Evolutionary conservation across 64 coral and sea anemone species (phyloP).

Genomic region (Montipora capricornis): DNA sequence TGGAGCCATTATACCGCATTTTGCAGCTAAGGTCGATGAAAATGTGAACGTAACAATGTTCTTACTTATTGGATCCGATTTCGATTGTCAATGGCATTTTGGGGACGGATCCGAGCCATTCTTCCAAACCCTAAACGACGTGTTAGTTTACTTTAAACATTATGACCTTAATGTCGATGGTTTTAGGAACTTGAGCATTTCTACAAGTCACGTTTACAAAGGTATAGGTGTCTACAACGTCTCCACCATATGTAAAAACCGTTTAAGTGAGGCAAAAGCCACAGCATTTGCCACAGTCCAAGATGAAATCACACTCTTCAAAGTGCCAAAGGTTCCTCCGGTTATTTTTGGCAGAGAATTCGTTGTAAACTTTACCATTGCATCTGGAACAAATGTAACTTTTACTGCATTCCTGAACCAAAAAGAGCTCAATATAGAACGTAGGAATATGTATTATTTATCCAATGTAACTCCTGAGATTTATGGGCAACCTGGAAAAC

Average conservation of each 20-base stretch:
- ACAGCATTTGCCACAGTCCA: slow-evolving; percentile 23
- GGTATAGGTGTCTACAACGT: slow-evolving; percentile 35
- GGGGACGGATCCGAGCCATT: background rate
- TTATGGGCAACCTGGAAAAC: slow-evolving; percentile 31
- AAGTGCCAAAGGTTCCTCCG: slow-evolving; percentile 19
- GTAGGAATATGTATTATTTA: background rate
- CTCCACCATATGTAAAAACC: slow-evolving; percentile 49
- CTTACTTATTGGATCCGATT: slow-evolving; percentile 58
- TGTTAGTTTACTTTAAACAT: slow-evolving; percentile 33
- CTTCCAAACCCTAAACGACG: background rate
- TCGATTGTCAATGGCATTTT: slow-evolving; percentile 47
- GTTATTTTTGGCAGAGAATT: slow-evolving; percentile 55
- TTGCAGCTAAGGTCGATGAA: slow-evolving; percentile 35
- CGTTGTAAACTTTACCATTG: slow-evolving; percentile 23
- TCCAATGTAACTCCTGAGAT: slow-evolving; percentile 18
- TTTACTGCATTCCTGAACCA: slow-evolving; percentile 19
- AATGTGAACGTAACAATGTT: slow-evolving; percentile 36
- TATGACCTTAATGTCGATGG: background rate
- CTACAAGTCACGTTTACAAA: slow-evolving; percentile 24
- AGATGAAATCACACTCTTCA: slow-evolving; percentile 59
- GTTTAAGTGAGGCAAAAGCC: slow-evolving; percentile 26
- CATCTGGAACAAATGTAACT: slow-evolving; percentile 62
- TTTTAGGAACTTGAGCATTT: slow-evolving; percentile 32
- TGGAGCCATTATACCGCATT: slow-evolving; percentile 14
- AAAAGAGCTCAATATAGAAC: slow-evolving; percentile 3